A percentile compares a stretch with the other conserved stretches of the same genome.
phyloP scores from a whole-genome alignment of 53 echinoderm and acorn worm species.

The Arbacia lixula region DNA sequence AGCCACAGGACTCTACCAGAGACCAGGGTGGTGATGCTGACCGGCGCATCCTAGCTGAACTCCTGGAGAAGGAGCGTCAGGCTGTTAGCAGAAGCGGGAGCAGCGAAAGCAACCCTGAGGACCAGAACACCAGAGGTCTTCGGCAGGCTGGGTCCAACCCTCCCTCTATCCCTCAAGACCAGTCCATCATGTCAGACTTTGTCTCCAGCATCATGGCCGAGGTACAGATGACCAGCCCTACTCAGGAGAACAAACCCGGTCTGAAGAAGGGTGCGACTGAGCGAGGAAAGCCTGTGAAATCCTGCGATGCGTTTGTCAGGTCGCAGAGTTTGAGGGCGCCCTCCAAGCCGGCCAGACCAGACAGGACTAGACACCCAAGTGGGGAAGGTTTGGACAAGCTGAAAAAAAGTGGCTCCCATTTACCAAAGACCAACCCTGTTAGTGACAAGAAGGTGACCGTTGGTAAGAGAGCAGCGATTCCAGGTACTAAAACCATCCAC shows the following conservation, averaged over 20 bases:
- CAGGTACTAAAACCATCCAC: constrained; percentile 15
- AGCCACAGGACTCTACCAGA: constrained; percentile 40
- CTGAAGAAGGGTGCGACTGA: constrained; percentile 13
- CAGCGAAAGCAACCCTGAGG: constrained; percentile 20
- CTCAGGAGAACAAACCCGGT: neutral
- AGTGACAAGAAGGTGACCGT: neutral
- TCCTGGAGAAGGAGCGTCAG: constrained; percentile 18
- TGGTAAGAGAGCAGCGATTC: constrained; percentile 5
- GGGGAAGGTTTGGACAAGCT: constrained; percentile 4
- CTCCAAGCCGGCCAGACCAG: constrained; percentile 32
- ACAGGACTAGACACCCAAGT: constrained; percentile 36
- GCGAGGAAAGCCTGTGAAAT: neutral
- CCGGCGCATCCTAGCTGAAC: constrained; percentile 29
- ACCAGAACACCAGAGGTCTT: constrained; percentile 27
- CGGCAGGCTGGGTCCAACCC: constrained; percentile 6
- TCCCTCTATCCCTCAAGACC: constrained; percentile 23
- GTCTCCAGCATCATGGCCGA: constrained; percentile 84
- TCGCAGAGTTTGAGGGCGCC: constrained; percentile 47
- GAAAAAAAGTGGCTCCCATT: neutral
- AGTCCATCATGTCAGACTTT: constrained; percentile 85
- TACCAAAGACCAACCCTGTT: constrained; percentile 8
- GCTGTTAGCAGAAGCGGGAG: constrained; percentile 8
- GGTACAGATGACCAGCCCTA: constrained; percentile 2
- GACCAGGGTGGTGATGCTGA: constrained; percentile 32
- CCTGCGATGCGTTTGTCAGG: constrained; percentile 2